phyloP scores from a whole-genome alignment of 2,888 invertebrate species.

The Synanthedon tipuliformis region DNA sequence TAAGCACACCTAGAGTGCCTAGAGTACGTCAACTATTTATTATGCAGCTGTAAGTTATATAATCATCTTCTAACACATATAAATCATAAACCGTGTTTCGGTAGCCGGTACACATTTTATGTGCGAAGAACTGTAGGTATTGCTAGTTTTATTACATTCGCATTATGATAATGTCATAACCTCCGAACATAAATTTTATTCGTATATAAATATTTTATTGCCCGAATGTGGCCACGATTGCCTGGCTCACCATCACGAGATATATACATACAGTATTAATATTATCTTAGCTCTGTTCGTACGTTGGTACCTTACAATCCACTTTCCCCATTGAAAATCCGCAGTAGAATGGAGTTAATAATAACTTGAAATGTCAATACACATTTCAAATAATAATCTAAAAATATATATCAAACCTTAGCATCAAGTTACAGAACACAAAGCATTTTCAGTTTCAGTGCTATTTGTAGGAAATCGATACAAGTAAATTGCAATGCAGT shows the following conservation, averaged over 20 bases:
- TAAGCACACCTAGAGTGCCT: too few species aligned
- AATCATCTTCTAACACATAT: neutral
- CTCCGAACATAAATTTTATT: conserved; percentile 30
- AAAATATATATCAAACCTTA: too few species aligned
- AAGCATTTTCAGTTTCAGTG: neutral
- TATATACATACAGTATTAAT: conserved; percentile 7
- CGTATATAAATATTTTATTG: conserved; percentile 35
- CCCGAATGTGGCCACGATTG: conserved; percentile 16
- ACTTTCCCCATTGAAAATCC: too few species aligned
- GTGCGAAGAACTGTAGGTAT: conserved; percentile 14
- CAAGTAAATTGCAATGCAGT: conserved; percentile 18
- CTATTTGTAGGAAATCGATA: conserved; percentile 34
- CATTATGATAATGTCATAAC: conserved; percentile 46
- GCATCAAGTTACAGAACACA: too few species aligned
- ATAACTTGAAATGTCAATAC: too few species aligned
- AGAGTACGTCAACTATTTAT: too few species aligned
- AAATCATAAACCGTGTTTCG: conserved; percentile 10
- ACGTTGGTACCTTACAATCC: too few species aligned
- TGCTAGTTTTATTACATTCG: conserved; percentile 33
- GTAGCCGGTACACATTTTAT: conserved; percentile 28
- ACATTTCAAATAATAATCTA: too few species aligned
- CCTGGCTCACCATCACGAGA: conserved; percentile 15
- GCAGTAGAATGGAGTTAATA: too few species aligned
- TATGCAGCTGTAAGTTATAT: neutral
- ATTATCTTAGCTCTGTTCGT: too few species aligned